Percentiles rank a stretch among this genome's conserved stretches.
Conservation (phyloP, 2,888 invertebrate genomes). For the Diarsia rubi region DNA sequence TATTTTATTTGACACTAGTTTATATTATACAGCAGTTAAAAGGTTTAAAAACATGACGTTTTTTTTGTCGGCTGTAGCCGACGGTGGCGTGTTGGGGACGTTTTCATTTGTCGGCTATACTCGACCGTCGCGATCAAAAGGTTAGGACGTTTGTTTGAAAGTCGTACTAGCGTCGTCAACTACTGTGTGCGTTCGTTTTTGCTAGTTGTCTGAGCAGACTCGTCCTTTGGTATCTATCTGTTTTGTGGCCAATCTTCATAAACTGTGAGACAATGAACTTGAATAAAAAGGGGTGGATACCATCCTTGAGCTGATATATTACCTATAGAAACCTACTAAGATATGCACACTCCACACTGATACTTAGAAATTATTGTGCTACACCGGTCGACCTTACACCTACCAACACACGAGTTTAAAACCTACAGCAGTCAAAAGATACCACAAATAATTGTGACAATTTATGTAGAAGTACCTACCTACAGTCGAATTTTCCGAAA, state of each 20-base stretch:
- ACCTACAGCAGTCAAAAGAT: not conserved
- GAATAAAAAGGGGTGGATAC: not conserved
- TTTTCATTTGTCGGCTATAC: no score
- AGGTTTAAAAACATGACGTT: no score
- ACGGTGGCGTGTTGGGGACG: no score
- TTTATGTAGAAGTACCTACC: not conserved
- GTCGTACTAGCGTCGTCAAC: not conserved
- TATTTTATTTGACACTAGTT: no score
- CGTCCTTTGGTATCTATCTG: not conserved
- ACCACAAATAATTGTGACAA: not conserved
- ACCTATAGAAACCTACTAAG: not conserved
- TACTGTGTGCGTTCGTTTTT: not conserved
- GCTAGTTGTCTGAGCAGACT: not conserved
- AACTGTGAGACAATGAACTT: not conserved
- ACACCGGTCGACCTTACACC: not conserved
- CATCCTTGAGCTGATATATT: not conserved
- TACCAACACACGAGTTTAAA: no score
- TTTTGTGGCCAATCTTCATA: not conserved
- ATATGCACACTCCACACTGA: not conserved
- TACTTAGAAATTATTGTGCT: not conserved
- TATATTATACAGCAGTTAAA: no score
- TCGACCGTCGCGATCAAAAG: no score
- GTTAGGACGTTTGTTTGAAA: no score
- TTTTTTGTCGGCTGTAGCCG: no score
- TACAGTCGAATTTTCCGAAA: not conserved